A percentile compares a stretch with the other conserved stretches of the same genome.
These are phyloP conservation scores for Momotus momota DNA, from an alignment of 2,797 vertebrate species.

Conservation along the genomic window DNA sequence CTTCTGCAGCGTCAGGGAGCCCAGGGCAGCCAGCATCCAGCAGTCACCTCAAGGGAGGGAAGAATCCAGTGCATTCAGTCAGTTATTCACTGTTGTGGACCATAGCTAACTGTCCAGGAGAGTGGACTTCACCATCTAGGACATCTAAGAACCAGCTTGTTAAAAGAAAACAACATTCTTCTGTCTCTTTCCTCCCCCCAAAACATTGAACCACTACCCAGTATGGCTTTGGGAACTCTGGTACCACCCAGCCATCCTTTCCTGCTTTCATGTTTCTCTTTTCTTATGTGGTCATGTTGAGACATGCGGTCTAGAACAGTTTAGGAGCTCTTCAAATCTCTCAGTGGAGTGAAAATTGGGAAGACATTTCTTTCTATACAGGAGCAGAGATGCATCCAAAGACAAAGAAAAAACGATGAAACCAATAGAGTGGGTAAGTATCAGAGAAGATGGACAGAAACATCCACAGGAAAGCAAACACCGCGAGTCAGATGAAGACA, in stretches of 20 bases:
- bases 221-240: not conserved
- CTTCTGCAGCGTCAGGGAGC: conserved; percentile 75
- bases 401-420: not conserved
- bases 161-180: not conserved
- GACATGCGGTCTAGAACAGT: not conserved
- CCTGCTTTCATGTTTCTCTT: not conserved
- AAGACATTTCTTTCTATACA: not conserved
- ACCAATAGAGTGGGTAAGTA: not conserved
- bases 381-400: not conserved
- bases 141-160: not conserved
- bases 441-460: not conserved
- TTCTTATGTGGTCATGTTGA: not conserved
- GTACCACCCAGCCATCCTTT: not conserved
- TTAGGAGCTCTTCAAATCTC: not conserved
- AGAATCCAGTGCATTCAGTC: not conserved
- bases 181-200: not conserved
- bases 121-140: not conserved
- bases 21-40: conserved; percentile 81
- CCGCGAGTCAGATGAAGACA: not conserved
- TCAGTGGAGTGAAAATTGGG: not conserved
- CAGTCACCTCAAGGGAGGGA: conserved; percentile 74
- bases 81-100: not conserved
- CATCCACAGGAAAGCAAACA: not conserved
- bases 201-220: not conserved
- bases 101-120: not conserved